These are phyloP conservation scores for Catotricha subobsoleta DNA, from an alignment of 2,888 invertebrate species.

Conservation along the genomic window DNA sequence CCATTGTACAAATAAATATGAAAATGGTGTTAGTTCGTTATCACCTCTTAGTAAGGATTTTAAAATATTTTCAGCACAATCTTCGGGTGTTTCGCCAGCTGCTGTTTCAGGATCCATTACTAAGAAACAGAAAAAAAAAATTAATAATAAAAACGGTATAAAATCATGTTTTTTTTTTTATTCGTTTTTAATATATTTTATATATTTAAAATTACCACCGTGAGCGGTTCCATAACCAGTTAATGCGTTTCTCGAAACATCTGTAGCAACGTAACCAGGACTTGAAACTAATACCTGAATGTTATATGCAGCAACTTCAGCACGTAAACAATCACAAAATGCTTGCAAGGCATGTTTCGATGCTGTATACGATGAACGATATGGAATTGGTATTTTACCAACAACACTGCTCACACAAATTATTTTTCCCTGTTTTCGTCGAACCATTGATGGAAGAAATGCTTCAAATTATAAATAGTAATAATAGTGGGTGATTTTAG, in stretches of 20 bases:
- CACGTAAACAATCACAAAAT: constrained; percentile 75
- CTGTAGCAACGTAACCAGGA: constrained; percentile 78
- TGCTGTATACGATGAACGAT: constrained; percentile 73
- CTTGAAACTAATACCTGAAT: constrained; percentile 79
- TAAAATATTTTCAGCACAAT: constrained; percentile 48
- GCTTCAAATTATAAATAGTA: constrained; percentile 37
- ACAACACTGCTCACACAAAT: constrained; percentile 85
- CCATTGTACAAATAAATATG: constrained; percentile 45
- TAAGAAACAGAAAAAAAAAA: constrained; percentile 8
- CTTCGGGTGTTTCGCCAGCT: constrained; percentile 45
- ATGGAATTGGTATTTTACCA: constrained; percentile 78
- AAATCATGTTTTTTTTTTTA: background rate
- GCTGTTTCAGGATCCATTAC: constrained; percentile 23
- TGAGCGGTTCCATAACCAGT: constrained; percentile 58
- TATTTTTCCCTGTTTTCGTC: constrained; percentile 56
- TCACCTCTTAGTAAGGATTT: constrained; percentile 42
- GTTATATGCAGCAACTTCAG: constrained; percentile 62
- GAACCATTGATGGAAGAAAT: constrained; percentile 64
- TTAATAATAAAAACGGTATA: background rate
- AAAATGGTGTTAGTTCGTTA: constrained; percentile 46
- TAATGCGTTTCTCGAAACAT: constrained; percentile 81
- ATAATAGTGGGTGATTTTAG: background rate
- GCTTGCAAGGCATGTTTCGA: constrained; percentile 92
- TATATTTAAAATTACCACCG: constrained; percentile 38
- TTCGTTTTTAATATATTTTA: background rate